A percentile compares a stretch with the other conserved stretches of the same genome.
phyloP scores from a whole-genome alignment of 35 echinoderm and acorn worm species.

The Ophioderma brevispina region DNA sequence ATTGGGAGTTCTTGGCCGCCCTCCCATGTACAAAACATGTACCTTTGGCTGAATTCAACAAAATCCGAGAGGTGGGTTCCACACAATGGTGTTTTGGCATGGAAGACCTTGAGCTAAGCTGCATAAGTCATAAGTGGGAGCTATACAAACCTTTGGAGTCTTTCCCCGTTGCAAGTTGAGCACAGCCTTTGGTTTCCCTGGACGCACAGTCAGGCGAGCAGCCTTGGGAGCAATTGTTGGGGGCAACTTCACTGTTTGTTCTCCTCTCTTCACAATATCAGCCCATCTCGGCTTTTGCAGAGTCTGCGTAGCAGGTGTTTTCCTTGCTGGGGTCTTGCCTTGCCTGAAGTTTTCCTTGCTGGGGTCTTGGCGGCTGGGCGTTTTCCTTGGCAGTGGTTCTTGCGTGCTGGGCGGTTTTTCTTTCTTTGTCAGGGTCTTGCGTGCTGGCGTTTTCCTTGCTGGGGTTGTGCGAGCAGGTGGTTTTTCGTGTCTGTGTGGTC shows the following conservation, averaged over 20 bases:
- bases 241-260: neutral
- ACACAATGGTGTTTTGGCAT: too few species aligned
- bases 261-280: constrained; percentile 89
- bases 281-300: constrained; percentile 80
- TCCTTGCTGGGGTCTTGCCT: constrained; percentile 72
- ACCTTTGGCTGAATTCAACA: too few species aligned
- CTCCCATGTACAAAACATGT: too few species aligned
- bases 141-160: constrained; percentile 78
- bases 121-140: too few species aligned
- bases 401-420: constrained; percentile 32
- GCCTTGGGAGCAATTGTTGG: constrained; percentile 30
- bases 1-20: too few species aligned
- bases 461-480: constrained; percentile 13
- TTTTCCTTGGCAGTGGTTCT: constrained; percentile 37
- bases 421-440: neutral
- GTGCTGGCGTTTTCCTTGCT: constrained; percentile 33
- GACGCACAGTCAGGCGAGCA: neutral
- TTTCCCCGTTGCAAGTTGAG: constrained; percentile 24
- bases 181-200: neutral
- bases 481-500: too few species aligned
- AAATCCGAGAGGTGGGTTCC: too few species aligned
- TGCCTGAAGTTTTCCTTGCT: constrained; percentile 44
- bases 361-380: constrained; percentile 62
- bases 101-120: too few species aligned
- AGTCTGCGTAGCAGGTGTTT: constrained; percentile 56